Percentiles rank a stretch among this genome's conserved stretches.
Conservation (phyloP, 1,140 invertebrate genomes). For the Lanistes nyassanus region DNA sequence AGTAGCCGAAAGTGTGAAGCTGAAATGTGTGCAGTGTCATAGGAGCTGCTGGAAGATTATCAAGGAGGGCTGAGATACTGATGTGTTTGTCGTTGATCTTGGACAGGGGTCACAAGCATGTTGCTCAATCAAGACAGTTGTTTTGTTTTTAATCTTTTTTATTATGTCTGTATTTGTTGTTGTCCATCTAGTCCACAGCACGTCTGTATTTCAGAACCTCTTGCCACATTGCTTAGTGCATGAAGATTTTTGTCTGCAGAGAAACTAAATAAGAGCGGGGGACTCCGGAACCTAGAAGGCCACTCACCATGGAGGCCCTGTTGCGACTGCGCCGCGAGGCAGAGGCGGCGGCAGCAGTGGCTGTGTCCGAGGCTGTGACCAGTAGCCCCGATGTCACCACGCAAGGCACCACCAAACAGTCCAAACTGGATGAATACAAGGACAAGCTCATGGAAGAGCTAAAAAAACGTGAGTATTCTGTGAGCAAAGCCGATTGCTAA, state of each 20-base stretch:
- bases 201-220: too few species aligned
- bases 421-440: slow-evolving; percentile 44
- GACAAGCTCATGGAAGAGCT: slow-evolving; percentile 46
- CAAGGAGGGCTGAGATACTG: too few species aligned
- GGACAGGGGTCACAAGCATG: too few species aligned
- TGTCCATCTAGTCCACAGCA: too few species aligned
- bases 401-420: slow-evolving; percentile 22
- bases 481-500: neutral
- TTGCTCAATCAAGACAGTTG: too few species aligned
- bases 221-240: too few species aligned
- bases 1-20: too few species aligned
- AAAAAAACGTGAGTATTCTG: slow-evolving; percentile 44
- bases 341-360: slow-evolving; percentile 23
- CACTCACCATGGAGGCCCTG: slow-evolving; percentile 35
- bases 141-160: too few species aligned
- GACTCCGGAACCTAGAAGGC: neutral
- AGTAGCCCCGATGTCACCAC: slow-evolving; percentile 14
- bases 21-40: too few species aligned
- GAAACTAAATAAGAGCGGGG: neutral
- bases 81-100: too few species aligned
- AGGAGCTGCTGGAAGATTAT: too few species aligned
- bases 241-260: neutral
- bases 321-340: slow-evolving; percentile 31
- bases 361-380: slow-evolving; percentile 12
- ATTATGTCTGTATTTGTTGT: too few species aligned